These are phyloP conservation scores for Rhagonycha fulva DNA, from an alignment of 2,888 invertebrate genomes.

Conservation along the genomic window DNA sequence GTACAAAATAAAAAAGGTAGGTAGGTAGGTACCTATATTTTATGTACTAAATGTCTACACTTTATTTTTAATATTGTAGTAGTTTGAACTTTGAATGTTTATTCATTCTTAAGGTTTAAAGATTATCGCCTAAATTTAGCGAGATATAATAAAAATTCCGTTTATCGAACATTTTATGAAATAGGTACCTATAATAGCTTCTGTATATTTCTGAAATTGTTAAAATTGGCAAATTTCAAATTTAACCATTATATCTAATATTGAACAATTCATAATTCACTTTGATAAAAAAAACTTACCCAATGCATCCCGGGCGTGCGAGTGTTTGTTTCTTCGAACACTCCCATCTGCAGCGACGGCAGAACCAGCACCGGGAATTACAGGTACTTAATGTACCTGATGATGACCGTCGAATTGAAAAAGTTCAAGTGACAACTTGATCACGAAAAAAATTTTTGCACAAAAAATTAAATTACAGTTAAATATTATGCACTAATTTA, in stretches of 20 bases:
- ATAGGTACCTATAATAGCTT: too few relatives aligned
- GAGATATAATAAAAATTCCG: not conserved
- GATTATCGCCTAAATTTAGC: not conserved
- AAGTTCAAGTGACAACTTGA: not conserved
- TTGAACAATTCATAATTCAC: not conserved
- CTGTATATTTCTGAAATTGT: not conserved
- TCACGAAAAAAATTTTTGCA: not conserved
- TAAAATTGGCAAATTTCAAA: not conserved
- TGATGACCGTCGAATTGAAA: slow-evolving; percentile 19
- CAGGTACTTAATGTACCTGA: slow-evolving; percentile 20
- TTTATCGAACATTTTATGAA: not conserved
- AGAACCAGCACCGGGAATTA: slow-evolving; percentile 34
- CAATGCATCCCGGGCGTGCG: slow-evolving; percentile 89
- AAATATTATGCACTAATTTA: slow-evolving; percentile 1
- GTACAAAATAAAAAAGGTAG: not conserved
- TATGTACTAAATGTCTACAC: not conserved
- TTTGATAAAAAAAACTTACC: slow-evolving; percentile 61
- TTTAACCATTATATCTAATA: not conserved
- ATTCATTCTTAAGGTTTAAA: not conserved
- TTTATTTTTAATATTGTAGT: not conserved
- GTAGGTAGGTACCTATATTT: not conserved
- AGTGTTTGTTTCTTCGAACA: slow-evolving; percentile 80
- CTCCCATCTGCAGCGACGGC: slow-evolving; percentile 82
- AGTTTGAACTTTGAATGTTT: not conserved
- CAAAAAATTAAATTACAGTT: not conserved